Conservation (phyloP, 2,113 vertebrate species). For the Sapayoa aenigma region DNA sequence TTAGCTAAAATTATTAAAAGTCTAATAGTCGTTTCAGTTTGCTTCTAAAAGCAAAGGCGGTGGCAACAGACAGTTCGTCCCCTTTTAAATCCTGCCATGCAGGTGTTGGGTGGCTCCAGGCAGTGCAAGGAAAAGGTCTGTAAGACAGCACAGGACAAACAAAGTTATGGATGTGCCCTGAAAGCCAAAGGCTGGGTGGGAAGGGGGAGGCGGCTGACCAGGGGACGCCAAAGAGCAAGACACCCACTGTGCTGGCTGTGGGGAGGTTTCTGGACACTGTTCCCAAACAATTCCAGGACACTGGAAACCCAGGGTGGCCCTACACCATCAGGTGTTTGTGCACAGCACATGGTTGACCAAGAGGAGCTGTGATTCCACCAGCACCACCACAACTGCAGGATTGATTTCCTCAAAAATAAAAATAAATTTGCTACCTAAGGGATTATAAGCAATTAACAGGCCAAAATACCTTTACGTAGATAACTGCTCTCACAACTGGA, state of each 20-base stretch:
- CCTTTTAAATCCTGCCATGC: background rate
- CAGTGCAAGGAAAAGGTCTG: background rate
- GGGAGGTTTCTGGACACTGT: background rate
- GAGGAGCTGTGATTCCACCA: background rate
- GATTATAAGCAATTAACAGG: background rate
- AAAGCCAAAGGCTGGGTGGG: background rate
- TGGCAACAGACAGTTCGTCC: background rate
- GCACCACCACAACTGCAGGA: background rate
- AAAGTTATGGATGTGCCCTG: background rate
- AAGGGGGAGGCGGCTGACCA: background rate
- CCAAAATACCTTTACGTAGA: background rate
- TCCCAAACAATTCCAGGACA: background rate
- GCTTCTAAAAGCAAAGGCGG: conserved; percentile 3
- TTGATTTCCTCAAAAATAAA: background rate
- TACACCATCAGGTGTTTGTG: background rate
- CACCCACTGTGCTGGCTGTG: rapidly evolving
- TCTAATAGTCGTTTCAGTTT: conserved; percentile 12
- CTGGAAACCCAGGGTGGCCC: background rate
- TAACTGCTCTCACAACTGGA: background rate
- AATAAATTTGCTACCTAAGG: background rate
- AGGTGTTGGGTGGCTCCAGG: background rate
- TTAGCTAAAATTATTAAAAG: conserved; percentile 55
- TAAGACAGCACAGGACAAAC: background rate
- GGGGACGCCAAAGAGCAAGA: background rate
- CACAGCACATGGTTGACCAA: rapidly evolving